Evolutionary conservation across 2,113 vertebrate species (phyloP).

Genomic region (Dicrurus megarhynchus): DNA sequence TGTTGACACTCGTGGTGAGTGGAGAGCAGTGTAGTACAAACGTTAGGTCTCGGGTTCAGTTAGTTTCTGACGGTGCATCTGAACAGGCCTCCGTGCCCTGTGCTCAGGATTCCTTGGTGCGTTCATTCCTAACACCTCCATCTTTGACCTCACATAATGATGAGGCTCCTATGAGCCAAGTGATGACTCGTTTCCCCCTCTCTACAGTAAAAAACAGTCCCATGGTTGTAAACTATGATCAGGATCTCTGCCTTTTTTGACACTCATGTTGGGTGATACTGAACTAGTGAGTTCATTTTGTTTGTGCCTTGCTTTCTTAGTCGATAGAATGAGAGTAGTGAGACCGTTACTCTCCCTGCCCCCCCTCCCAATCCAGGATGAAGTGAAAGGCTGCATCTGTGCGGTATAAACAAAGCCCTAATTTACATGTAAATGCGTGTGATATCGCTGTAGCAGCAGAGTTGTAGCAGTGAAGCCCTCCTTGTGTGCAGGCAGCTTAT

Average conservation of each 20-base stretch:
- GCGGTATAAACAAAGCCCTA: slow-evolving; percentile 9
- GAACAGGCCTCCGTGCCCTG: neutral
- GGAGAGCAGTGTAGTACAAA: neutral
- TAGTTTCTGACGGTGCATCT: neutral
- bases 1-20: neutral
- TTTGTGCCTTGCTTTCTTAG: neutral
- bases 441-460: slow-evolving; percentile 54
- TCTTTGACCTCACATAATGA: neutral
- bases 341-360: neutral
- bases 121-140: neutral
- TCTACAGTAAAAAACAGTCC: neutral
- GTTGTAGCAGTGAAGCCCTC: slow-evolving; percentile 15
- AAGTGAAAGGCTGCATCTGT: slow-evolving; percentile 59
- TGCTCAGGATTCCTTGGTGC: neutral
- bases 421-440: slow-evolving; percentile 57
- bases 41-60: neutral
- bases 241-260: neutral
- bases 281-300: neutral
- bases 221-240: neutral
- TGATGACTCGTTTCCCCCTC: neutral
- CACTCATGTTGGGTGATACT: neutral
- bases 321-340: neutral
- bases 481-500: slow-evolving; percentile 39
- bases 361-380: neutral
- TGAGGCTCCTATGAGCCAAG: neutral